Conservation (phyloP, 2,888 invertebrate species). For the Tromatobia lineatoria region DNA sequence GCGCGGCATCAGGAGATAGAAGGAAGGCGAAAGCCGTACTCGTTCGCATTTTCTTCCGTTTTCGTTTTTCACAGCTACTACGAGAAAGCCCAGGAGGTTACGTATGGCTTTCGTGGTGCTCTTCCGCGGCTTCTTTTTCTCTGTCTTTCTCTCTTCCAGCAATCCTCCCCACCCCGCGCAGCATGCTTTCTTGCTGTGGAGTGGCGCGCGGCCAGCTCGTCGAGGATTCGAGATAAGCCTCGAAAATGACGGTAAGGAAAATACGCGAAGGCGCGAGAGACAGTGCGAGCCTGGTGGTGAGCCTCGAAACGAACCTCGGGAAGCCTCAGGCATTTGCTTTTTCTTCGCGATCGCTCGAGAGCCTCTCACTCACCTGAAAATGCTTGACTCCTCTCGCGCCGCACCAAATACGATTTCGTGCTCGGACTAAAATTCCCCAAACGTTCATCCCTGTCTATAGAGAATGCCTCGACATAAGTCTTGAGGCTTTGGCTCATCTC, state of each 20-base stretch:
- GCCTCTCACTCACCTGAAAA: slow-evolving; percentile 33
- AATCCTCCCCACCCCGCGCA: slow-evolving; percentile 23
- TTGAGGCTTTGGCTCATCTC: slow-evolving; percentile 17
- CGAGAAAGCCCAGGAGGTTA: slow-evolving; percentile 33
- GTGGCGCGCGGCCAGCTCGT: slow-evolving; percentile 24
- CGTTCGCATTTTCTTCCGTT: slow-evolving; percentile 10
- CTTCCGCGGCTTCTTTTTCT: background rate
- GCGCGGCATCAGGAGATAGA: slow-evolving; percentile 24
- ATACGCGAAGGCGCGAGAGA: slow-evolving; percentile 52
- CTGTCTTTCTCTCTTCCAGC: slow-evolving; percentile 19
- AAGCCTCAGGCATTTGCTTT: slow-evolving; percentile 36
- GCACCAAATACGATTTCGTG: slow-evolving; percentile 29
- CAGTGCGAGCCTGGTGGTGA: slow-evolving; percentile 43
- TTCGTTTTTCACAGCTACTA: slow-evolving; percentile 20
- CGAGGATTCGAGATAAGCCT: slow-evolving; percentile 58
- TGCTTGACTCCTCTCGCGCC: slow-evolving; percentile 35
- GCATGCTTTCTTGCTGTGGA: slow-evolving; percentile 23
- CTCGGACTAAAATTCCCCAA: slow-evolving; percentile 38
- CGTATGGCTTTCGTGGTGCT: slow-evolving; percentile 4
- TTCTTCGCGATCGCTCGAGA: slow-evolving; percentile 43
- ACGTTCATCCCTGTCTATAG: slow-evolving; percentile 5
- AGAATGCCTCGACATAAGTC: slow-evolving; percentile 3
- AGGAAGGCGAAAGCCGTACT: slow-evolving; percentile 25
- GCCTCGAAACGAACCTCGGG: slow-evolving; percentile 29
- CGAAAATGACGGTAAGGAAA: slow-evolving; percentile 66